Conservation (phyloP, 2,113 vertebrate species). For the Ptilorrhoa leucosticta region DNA sequence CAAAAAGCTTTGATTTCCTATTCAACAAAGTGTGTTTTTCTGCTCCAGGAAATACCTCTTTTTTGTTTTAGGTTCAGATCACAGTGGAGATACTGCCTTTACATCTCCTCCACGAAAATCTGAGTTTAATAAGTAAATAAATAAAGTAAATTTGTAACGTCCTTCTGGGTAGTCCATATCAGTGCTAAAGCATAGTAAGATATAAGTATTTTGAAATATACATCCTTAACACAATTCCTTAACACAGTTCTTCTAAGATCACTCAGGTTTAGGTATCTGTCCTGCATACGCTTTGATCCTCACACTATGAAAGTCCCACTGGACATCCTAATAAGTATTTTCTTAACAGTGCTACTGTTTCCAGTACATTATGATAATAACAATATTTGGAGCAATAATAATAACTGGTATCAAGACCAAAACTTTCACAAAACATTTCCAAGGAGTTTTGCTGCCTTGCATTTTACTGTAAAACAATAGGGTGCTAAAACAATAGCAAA, state of each 20-base stretch:
- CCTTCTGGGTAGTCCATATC: not conserved
- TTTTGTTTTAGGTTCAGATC: not conserved
- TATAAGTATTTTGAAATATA: not conserved
- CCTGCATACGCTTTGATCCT: not conserved
- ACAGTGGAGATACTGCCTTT: not conserved
- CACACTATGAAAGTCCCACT: not conserved
- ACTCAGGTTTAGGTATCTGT: not conserved
- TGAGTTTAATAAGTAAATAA: not conserved
- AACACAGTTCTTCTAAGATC: not conserved
- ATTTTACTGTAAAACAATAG: not conserved
- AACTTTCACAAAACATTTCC: not conserved
- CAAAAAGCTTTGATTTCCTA: not conserved
- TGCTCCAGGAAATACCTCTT: not conserved
- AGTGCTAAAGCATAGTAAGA: not conserved
- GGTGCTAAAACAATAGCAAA: not conserved
- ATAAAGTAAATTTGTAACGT: accelerated
- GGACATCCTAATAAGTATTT: not conserved
- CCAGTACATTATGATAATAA: not conserved
- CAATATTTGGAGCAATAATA: not conserved
- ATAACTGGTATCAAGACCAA: not conserved
- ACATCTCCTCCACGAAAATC: not conserved
- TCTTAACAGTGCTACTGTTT: not conserved
- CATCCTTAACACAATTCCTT: not conserved
- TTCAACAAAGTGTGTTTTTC: not conserved
- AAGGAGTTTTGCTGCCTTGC: not conserved